Evolutionary conservation across 2,113 vertebrate genomes (phyloP).

Genomic region (Ochotona curzoniae): DNA sequence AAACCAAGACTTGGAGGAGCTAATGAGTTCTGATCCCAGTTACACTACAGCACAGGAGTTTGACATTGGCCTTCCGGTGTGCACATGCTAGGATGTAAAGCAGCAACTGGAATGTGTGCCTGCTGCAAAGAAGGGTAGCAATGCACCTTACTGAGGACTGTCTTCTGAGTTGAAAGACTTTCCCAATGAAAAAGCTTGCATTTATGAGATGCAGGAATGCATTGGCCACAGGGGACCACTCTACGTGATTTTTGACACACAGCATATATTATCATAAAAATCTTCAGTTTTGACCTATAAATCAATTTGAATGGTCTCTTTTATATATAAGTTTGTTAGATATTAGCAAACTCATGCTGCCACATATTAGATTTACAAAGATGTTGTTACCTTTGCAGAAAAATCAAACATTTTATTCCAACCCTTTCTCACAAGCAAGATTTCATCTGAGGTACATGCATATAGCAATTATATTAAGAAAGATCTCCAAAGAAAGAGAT

Average conservation of each 20-base stretch:
- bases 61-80: not conserved
- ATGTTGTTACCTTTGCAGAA: not conserved
- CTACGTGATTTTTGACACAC: constrained; percentile 13
- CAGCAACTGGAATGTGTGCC: not conserved
- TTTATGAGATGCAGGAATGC: not conserved
- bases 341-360: not conserved
- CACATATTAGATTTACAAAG: not conserved
- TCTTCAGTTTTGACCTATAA: not conserved
- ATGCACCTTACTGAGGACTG: not conserved
- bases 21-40: not conserved
- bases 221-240: not conserved
- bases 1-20: not conserved
- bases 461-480: not conserved
- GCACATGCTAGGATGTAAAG: not conserved
- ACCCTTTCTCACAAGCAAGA: not conserved
- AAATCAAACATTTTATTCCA: not conserved
- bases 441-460: not conserved
- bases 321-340: not conserved
- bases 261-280: not conserved
- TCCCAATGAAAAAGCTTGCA: not conserved
- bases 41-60: not conserved
- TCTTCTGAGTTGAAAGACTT: not conserved
- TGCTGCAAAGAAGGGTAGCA: not conserved
- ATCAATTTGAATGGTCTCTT: not conserved
- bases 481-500: not conserved